Base-by-base conservation (phyloP, 2,888 invertebrate genomes). In the Rhodophaea formosa region DNA sequence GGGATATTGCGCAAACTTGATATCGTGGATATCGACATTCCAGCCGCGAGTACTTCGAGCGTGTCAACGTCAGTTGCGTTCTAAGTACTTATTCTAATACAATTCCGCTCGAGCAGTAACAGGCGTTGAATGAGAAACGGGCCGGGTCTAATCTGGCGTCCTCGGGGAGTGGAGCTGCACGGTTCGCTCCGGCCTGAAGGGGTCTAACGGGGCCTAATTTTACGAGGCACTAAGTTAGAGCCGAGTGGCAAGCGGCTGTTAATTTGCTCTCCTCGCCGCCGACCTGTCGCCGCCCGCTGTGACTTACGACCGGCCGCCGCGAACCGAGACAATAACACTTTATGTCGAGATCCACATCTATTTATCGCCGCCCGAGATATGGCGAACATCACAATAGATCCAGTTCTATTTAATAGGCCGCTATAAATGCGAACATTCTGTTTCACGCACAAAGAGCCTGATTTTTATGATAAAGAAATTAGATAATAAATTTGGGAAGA, bases 181-280 rank as follows among this genome's bases (percentile, higher is more conserved):
- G 74, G 74, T 68, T 68, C 71, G 74, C 70, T 70, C 71, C 72
- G 69, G 81, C 77, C 82, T 73, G 68, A 77, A 84, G 84, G 81
- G 87, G 79, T 80, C 79, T 85, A 84, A 84, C 82, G 80, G 84
- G 77, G 84, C 79, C 87, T 88, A 88, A 89, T 90, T 89, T 90
- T 88, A 89, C 82, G 90, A 90, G 88, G 86, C 81, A 85, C 86
- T 89, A 88, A 89, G 84, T 89, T 84, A 84, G 84, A 82, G 81
- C 80, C 81, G 82, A 85, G 84, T 79, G 84, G 84, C 84, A 84
- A 86, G 78, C 83, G 84, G 75, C 84, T 88, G 90, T 88, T 90
- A 90, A 90, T 89, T 90, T 88, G 87, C 79, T 80, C 82, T 79
- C 79, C 80, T 23, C 74, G 70, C 68, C 83, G 82, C 75, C 82